phyloP scores from a whole-genome alignment of 2,113 vertebrate genomes.

The zebrafish (Danio rerio) region DNA sequence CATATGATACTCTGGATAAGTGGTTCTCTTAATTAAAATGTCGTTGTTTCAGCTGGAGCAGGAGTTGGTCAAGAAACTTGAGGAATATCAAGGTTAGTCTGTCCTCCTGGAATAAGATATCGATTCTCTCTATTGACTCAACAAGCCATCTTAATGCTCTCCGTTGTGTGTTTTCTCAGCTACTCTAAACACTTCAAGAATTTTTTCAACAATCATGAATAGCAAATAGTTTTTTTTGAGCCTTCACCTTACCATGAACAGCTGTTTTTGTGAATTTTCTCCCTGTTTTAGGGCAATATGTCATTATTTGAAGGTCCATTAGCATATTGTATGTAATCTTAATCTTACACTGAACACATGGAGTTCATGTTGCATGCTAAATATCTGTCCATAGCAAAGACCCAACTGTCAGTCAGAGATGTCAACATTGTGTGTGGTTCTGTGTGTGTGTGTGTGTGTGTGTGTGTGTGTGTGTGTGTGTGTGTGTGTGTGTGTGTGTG shows the following conservation, averaged over 20 bases:
- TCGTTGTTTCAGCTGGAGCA: conserved; percentile 85
- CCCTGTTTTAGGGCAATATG: neutral
- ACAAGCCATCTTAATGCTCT: conserved; percentile 28
- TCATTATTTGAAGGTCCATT: neutral
- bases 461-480: too few relatives aligned
- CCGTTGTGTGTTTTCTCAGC: conserved; percentile 9
- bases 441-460: too few relatives aligned
- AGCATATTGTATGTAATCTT: neutral
- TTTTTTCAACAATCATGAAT: neutral
- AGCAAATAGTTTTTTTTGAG: conserved; percentile 3
- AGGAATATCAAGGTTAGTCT: conserved; percentile 91
- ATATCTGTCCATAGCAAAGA: neutral
- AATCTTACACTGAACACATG: neutral
- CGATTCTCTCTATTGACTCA: conserved; percentile 37
- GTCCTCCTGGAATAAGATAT: conserved; percentile 37
- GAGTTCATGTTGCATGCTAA: neutral
- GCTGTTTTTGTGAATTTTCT: conserved; percentile 3
- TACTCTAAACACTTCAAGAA: neutral
- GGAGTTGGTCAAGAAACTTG: conserved; percentile 88
- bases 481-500: too few relatives aligned
- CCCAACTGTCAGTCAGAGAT: neutral
- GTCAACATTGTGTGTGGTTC: neutral
- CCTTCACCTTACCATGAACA: neutral
- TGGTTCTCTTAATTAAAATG: conserved; percentile 1
- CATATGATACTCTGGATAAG: neutral